Conservation (phyloP, 2,113 vertebrate genomes). For the Cyprichromis sp. region DNA sequence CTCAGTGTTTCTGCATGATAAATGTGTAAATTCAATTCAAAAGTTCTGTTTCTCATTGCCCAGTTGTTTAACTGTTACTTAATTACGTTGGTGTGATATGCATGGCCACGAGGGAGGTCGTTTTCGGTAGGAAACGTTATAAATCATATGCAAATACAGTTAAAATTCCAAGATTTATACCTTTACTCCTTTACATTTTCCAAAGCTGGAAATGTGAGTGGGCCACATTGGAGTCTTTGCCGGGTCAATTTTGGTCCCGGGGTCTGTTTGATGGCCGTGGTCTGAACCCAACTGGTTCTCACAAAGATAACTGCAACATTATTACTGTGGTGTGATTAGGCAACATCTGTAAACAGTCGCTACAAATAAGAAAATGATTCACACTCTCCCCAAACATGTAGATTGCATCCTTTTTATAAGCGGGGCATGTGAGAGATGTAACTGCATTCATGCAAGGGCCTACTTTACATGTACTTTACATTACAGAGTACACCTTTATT, state of each 20-base stretch:
- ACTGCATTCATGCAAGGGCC: neutral
- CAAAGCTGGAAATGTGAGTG: neutral
- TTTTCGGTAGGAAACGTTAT: fast-evolving
- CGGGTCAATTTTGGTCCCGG: fast-evolving
- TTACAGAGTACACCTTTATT: neutral
- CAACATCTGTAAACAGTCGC: neutral
- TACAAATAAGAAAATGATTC: neutral
- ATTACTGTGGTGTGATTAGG: neutral
- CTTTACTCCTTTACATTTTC: neutral
- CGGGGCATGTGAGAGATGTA: fast-evolving
- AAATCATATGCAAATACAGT: neutral
- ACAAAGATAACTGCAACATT: neutral
- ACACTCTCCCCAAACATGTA: neutral
- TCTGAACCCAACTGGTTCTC: neutral
- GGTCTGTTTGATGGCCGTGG: neutral
- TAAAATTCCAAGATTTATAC: neutral
- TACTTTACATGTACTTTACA: neutral
- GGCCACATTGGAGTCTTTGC: neutral
- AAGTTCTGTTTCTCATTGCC: neutral
- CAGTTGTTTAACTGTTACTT: neutral
- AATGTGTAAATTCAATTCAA: neutral
- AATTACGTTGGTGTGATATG: fast-evolving
- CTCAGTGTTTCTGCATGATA: neutral
- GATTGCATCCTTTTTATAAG: neutral
- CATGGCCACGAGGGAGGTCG: neutral